A percentile compares a stretch with the other conserved stretches of the same genome.
Evolutionary conservation across 2,113 vertebrate species (phyloP).

Genomic region (Pelodiscus sinensis): DNA sequence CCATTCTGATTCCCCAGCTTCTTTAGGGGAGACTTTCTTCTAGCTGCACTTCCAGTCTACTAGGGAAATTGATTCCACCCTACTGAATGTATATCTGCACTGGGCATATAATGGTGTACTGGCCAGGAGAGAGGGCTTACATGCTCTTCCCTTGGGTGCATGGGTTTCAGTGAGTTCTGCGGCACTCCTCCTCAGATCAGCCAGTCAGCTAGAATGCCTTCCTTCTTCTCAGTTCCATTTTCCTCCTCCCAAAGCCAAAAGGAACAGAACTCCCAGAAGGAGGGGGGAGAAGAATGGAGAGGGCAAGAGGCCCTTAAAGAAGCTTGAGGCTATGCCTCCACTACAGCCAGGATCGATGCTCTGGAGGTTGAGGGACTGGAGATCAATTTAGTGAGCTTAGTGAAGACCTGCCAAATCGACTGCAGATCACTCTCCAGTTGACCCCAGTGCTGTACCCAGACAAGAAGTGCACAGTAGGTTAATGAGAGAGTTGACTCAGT

Average conservation of each 20-base stretch:
- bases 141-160: neutral
- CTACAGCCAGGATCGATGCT: too few relatives aligned
- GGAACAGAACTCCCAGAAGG: neutral
- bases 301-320: neutral
- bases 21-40: neutral
- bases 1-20: neutral
- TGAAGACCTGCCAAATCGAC: too few relatives aligned
- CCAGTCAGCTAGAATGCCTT: neutral
- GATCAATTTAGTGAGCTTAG: too few relatives aligned
- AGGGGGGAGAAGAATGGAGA: neutral
- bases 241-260: neutral
- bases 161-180: neutral
- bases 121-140: neutral
- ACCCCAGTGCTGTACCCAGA: too few relatives aligned
- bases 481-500: too few relatives aligned
- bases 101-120: neutral
- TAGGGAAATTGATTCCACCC: neutral
- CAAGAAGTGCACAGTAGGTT: too few relatives aligned
- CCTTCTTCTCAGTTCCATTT: neutral
- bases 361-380: too few relatives aligned
- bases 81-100: neutral
- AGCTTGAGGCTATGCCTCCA: too few relatives aligned
- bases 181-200: neutral
- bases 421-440: too few relatives aligned
- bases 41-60: neutral